Conservation (phyloP, 2,888 invertebrate genomes). For the Pristionchus maxplancki region DNA sequence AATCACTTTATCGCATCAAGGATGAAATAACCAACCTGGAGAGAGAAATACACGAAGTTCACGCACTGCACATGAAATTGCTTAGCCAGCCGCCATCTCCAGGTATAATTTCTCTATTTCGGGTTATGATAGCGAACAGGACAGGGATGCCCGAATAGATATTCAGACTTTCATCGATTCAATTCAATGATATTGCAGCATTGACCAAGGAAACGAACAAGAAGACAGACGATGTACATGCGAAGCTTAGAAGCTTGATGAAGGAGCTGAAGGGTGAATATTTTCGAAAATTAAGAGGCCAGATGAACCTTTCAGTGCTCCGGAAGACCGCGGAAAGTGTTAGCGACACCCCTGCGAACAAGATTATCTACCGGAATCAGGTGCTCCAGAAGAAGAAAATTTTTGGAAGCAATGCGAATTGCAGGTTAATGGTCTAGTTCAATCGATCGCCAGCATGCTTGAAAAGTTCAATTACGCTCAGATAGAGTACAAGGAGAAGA, state of each 20-base stretch:
- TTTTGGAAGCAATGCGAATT: background rate
- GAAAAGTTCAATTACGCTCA: conserved; percentile 18
- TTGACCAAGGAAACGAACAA: background rate
- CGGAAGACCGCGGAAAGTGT: too few species aligned
- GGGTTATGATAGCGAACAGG: too few species aligned
- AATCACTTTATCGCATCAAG: background rate
- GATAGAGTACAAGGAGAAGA: background rate
- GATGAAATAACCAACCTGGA: background rate
- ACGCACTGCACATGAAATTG: background rate
- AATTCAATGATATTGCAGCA: background rate
- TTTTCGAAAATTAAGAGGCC: too few species aligned
- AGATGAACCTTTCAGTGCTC: too few species aligned
- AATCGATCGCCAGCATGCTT: background rate
- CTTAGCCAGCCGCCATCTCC: background rate
- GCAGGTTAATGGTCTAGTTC: background rate
- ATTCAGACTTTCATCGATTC: background rate
- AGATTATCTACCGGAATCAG: too few species aligned
- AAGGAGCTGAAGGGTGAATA: background rate
- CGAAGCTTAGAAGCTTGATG: background rate
- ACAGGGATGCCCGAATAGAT: too few species aligned
- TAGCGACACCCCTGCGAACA: too few species aligned
- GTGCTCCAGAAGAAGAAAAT: too few species aligned
- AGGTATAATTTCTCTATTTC: background rate
- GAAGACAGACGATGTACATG: background rate
- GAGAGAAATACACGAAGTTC: background rate